phyloP scores from a whole-genome alignment of 2,888 invertebrate species.

The Chirona hameri region DNA sequence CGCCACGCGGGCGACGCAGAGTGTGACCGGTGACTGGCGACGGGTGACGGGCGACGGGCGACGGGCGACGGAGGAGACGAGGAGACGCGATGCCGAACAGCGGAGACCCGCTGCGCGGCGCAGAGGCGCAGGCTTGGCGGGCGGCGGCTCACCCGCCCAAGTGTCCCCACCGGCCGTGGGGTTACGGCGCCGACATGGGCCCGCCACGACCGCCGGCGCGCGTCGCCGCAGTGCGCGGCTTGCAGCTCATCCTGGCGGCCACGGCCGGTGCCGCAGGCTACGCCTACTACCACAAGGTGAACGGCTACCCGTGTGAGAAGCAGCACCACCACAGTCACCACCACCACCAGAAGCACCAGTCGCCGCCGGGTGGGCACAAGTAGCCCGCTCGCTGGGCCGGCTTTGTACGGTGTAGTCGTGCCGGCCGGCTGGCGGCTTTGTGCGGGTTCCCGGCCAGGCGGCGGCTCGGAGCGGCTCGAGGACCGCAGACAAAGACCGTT shows the following conservation, averaged over 20 bases:
- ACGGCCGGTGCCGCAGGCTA: not conserved
- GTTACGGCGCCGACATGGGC: not conserved
- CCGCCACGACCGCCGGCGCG: not conserved
- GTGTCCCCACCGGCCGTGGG: conserved; percentile 3
- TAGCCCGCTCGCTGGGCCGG: too few species aligned
- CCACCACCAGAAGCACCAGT: not conserved
- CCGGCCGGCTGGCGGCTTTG: too few species aligned
- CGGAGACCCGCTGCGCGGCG: not conserved
- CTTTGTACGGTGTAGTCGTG: too few species aligned
- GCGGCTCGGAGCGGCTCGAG: too few species aligned
- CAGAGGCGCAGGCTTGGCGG: not conserved
- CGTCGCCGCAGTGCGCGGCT: not conserved
- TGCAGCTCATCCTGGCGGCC: conserved; percentile 7
- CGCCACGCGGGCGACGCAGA: not conserved
- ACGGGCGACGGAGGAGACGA: not conserved
- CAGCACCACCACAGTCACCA: too few species aligned
- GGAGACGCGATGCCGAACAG: not conserved
- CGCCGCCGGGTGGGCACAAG: too few species aligned
- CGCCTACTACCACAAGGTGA: conserved; percentile 25
- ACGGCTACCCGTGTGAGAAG: conserved; percentile 23
- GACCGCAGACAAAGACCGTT: too few species aligned
- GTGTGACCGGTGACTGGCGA: not conserved
- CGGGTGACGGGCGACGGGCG: too few species aligned
- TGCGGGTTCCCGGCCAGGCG: too few species aligned
- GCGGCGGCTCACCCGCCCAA: conserved; percentile 4